Evolutionary conservation across 2,888 invertebrate genomes (phyloP).

Genomic region (Ornithoptera alexandrae): DNA sequence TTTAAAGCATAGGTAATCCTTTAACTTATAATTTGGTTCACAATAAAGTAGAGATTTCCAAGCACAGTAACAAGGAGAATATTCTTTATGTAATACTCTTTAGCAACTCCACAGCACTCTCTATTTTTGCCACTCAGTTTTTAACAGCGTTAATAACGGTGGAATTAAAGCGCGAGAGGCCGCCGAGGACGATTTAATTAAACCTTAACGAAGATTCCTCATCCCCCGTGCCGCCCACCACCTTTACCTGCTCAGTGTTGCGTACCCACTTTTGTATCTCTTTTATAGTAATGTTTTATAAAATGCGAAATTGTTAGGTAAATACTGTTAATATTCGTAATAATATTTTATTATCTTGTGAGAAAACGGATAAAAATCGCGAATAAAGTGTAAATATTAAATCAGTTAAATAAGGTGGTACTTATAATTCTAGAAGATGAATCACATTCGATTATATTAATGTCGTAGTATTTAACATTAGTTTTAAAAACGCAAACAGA

Average conservation of each 20-base stretch:
- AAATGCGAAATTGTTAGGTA: slow-evolving; percentile 12
- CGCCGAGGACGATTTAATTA: slow-evolving; percentile 79
- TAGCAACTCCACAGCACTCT: slow-evolving; percentile 38
- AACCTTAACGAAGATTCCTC: slow-evolving; percentile 75
- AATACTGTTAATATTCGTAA: background rate
- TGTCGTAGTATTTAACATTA: too few relatives aligned
- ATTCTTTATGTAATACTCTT: slow-evolving; percentile 4
- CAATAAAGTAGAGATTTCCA: too few relatives aligned
- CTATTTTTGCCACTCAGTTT: slow-evolving; percentile 64
- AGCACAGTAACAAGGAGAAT: background rate
- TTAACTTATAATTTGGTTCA: too few relatives aligned
- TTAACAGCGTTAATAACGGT: slow-evolving; percentile 81
- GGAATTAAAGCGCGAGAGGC: slow-evolving; percentile 80
- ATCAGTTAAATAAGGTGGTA: too few relatives aligned
- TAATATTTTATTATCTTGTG: background rate
- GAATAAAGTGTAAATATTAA: too few relatives aligned
- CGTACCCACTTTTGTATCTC: slow-evolving; percentile 65
- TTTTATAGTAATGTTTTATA: slow-evolving; percentile 35
- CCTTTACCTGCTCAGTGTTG: slow-evolving; percentile 66
- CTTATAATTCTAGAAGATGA: too few relatives aligned
- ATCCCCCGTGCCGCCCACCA: slow-evolving; percentile 36
- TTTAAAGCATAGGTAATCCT: too few relatives aligned
- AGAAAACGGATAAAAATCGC: background rate
- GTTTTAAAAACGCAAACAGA: too few relatives aligned
- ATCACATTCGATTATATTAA: too few relatives aligned